phyloP scores from a whole-genome alignment of 2,888 invertebrate species.

The Fragum sueziense region DNA sequence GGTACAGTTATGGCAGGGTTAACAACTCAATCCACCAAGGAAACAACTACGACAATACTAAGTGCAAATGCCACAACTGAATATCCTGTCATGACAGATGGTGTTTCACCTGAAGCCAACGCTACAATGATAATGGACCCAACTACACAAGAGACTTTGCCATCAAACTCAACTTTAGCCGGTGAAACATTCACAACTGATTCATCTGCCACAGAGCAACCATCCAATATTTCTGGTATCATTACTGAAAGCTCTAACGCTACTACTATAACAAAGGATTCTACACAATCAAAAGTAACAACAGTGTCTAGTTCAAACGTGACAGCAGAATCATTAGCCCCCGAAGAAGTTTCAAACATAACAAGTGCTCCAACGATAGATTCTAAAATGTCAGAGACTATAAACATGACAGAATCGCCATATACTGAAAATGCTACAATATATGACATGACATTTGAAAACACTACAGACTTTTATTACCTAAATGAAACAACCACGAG shows the following conservation, averaged over 20 bases:
- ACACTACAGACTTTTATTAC: slow-evolving; percentile 3
- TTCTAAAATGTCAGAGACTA: not conserved
- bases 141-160: not conserved
- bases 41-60: not conserved
- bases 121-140: not conserved
- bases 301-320: not conserved
- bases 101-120: not conserved
- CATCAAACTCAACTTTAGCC: not conserved
- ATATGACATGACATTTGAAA: slow-evolving; percentile 1
- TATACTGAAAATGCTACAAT: not conserved
- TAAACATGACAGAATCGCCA: not conserved
- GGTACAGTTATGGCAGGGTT: not conserved
- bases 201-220: not conserved
- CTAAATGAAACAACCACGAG: slow-evolving; percentile 4
- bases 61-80: not conserved
- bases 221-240: not conserved
- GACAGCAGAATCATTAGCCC: not conserved
- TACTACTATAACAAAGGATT: not conserved
- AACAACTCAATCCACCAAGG: not conserved
- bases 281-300: not conserved
- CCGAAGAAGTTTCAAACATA: not conserved
- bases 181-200: not conserved
- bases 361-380: not conserved
- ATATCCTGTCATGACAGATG: not conserved
- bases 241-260: not conserved